Evolutionary conservation across 2,888 invertebrate species (phyloP).

Genomic region (Masnerella sp.): DNA sequence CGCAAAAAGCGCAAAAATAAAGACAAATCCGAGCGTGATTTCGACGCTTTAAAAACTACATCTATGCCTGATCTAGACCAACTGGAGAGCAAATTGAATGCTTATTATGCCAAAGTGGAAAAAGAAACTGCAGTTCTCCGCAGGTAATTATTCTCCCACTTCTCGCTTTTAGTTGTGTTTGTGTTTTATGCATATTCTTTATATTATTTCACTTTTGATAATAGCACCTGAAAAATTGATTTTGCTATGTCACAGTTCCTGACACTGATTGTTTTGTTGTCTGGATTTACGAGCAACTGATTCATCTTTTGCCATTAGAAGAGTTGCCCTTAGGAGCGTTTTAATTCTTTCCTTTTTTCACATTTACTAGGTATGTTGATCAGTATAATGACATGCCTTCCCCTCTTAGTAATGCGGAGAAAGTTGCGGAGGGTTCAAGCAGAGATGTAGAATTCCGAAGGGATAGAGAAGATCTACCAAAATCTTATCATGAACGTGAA

Average conservation of each 20-base stretch:
- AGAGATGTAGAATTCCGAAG: constrained; percentile 74
- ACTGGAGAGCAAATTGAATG: constrained; percentile 86
- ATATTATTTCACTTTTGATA: too few relatives aligned
- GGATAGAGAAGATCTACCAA: constrained; percentile 73
- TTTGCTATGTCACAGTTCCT: too few relatives aligned
- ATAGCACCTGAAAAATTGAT: too few relatives aligned
- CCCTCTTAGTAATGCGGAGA: constrained; percentile 76
- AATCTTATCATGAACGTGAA: constrained; percentile 75
- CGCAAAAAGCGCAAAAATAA: constrained; percentile 79
- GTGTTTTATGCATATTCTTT: background rate
- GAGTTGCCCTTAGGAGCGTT: constrained; percentile 29
- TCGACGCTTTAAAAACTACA: constrained; percentile 82
- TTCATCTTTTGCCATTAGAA: constrained; percentile 28
- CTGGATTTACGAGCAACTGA: too few relatives aligned
- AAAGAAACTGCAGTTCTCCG: constrained; percentile 80
- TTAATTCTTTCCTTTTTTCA: constrained; percentile 66
- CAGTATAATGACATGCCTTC: constrained; percentile 76
- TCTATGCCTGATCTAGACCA: constrained; percentile 87
- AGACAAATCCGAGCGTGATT: constrained; percentile 81
- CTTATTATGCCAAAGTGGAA: constrained; percentile 88
- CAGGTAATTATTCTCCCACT: too few relatives aligned
- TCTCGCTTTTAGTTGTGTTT: too few relatives aligned
- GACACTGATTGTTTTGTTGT: too few relatives aligned
- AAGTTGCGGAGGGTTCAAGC: constrained; percentile 72
- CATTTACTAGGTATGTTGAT: constrained; percentile 74